Evolutionary conservation across 2,888 invertebrate genomes (phyloP).

Genomic region (Tribolium freemani): DNA sequence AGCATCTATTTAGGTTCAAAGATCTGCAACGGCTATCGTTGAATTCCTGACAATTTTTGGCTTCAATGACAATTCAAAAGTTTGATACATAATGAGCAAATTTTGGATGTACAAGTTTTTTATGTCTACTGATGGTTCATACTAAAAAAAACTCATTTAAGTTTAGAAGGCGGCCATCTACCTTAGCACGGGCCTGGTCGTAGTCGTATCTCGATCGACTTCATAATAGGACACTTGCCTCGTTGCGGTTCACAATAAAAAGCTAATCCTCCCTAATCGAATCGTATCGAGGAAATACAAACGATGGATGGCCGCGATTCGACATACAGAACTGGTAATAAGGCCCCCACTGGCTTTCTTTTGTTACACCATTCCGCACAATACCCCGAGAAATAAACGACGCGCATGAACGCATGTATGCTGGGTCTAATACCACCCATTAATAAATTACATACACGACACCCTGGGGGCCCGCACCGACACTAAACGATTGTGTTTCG

Average conservation of each 20-base stretch:
- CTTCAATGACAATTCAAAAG: no score
- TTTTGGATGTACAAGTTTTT: no score
- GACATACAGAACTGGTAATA: conserved; percentile 56
- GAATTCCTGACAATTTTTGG: no score
- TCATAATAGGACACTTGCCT: conserved; percentile 43
- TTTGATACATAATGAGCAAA: no score
- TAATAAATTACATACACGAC: conserved; percentile 68
- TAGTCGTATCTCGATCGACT: conserved; percentile 15
- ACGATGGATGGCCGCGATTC: conserved; percentile 54
- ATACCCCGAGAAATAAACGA: conserved; percentile 65
- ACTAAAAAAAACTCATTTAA: no score
- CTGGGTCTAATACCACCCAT: conserved; percentile 66
- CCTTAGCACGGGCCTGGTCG: no score
- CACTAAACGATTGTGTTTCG: conserved; percentile 68
- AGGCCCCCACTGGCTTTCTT: conserved; percentile 59
- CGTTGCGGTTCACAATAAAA: conserved; percentile 44
- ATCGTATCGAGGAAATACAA: conserved; percentile 45
- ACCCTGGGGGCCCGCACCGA: conserved; percentile 63
- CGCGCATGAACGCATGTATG: conserved; percentile 58
- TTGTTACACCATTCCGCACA: conserved; percentile 56
- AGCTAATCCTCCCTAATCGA: conserved; percentile 52
- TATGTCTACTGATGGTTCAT: no score
- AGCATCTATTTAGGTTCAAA: no score
- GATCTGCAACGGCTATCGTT: no score
- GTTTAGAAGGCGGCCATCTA: no score